A percentile compares a stretch with the other conserved stretches of the same genome.
These are phyloP conservation scores for Pantelozetes paolii DNA, from an alignment of 2,888 invertebrate species.

Conservation along the genomic window DNA sequence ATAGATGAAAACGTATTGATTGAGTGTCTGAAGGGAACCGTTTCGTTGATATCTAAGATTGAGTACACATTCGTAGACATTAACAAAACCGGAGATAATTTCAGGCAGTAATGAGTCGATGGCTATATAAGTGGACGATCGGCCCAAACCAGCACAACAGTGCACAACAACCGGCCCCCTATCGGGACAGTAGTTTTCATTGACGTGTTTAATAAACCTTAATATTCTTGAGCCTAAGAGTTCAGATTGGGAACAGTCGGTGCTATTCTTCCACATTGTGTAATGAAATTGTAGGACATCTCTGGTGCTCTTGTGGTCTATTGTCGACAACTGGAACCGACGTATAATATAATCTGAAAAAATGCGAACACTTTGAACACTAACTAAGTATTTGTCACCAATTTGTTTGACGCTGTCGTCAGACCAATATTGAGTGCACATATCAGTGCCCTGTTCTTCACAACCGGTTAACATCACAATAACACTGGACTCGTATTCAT, in stretches of 20 bases:
- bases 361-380: conserved; percentile 45
- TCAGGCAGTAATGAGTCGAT: conserved; percentile 84
- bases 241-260: conserved; percentile 66
- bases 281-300: conserved; percentile 86
- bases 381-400: conserved; percentile 40
- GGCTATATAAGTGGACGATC: conserved; percentile 89
- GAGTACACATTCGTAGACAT: conserved; percentile 85
- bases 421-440: conserved; percentile 90
- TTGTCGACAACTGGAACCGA: conserved; percentile 44
- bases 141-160: conserved; percentile 80
- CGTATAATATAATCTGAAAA: conserved; percentile 71
- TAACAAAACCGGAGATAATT: conserved; percentile 72
- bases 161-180: conserved; percentile 58
- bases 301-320: conserved; percentile 51
- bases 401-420: conserved; percentile 56
- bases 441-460: conserved; percentile 86
- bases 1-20: conserved; percentile 95
- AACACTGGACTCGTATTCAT: conserved; percentile 82
- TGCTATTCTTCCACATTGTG: conserved; percentile 87
- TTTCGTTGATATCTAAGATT: conserved; percentile 84
- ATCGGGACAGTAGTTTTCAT: conserved; percentile 74
- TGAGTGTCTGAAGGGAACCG: conserved; percentile 86
- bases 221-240: conserved; percentile 88
- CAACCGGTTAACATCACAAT: conserved; percentile 91
- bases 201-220: conserved; percentile 80